Percentiles rank a stretch among this genome's conserved stretches.
These are phyloP conservation scores for Crossoptilon crossoptilon DNA, from an alignment of 2,797 vertebrate genomes.

Conservation along the genomic window DNA sequence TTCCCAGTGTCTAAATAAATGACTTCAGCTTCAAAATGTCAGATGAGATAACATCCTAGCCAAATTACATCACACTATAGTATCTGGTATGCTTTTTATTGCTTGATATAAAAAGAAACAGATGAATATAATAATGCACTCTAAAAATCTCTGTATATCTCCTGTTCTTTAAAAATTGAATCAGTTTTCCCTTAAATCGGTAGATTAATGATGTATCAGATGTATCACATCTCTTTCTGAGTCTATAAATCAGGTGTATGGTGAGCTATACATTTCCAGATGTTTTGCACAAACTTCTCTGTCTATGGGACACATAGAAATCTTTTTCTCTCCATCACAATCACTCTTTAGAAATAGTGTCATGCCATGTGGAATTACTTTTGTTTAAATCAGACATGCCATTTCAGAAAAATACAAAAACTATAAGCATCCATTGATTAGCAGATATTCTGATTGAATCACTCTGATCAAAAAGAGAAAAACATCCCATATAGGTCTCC, in stretches of 20 bases:
- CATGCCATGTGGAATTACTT: not conserved
- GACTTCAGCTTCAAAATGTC: constrained; percentile 58
- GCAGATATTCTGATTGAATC: not conserved
- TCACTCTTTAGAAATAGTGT: not conserved
- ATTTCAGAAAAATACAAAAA: not conserved
- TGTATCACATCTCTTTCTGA: constrained; percentile 38
- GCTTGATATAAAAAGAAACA: constrained; percentile 57
- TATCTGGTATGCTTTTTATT: constrained; percentile 33
- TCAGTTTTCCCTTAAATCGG: constrained; percentile 44
- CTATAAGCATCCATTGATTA: rapidly evolving
- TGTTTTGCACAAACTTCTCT: not conserved
- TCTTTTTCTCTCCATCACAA: not conserved
- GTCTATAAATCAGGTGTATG: not conserved
- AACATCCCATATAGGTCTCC: not conserved
- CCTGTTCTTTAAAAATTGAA: constrained; percentile 47
- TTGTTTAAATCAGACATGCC: not conserved
- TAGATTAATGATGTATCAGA: not conserved
- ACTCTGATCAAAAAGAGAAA: not conserved
- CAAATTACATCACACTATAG: constrained; percentile 8
- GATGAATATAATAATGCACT: constrained; percentile 53
- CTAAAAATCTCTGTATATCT: constrained; percentile 56
- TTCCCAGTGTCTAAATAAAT: constrained; percentile 57
- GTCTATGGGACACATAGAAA: not conserved
- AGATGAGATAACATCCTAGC: constrained; percentile 49
- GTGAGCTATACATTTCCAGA: not conserved